Percentiles rank a stretch among this genome's conserved stretches.
Evolutionary conservation across 2,113 vertebrate species (phyloP).

Genomic region (Numida meleagris): DNA sequence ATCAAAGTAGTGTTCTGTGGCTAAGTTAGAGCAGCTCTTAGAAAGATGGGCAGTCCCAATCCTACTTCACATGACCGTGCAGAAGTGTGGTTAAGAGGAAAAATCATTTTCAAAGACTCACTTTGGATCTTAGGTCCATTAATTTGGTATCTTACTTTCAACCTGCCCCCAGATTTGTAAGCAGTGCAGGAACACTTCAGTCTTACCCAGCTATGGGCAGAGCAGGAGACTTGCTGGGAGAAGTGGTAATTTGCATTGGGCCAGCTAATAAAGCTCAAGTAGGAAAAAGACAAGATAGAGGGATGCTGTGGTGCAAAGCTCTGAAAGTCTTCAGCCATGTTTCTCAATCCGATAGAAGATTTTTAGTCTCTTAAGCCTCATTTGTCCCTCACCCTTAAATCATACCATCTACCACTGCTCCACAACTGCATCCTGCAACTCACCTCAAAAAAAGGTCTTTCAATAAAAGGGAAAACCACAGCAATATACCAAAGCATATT

Average conservation of each 20-base stretch:
- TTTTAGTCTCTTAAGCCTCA: background rate
- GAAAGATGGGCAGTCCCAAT: background rate
- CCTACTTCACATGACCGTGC: background rate
- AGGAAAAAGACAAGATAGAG: background rate
- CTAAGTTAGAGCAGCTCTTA: background rate
- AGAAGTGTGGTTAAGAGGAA: background rate
- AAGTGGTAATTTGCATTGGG: background rate
- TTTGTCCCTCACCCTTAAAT: background rate
- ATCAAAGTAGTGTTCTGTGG: conserved; percentile 9
- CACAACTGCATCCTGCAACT: background rate
- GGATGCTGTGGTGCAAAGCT: background rate
- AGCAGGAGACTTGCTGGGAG: background rate
- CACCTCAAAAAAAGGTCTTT: background rate
- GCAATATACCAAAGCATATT: background rate
- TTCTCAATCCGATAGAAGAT: background rate
- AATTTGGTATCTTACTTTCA: background rate
- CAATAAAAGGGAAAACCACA: background rate
- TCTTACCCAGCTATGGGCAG: background rate
- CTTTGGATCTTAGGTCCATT: background rate
- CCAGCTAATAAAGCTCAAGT: background rate
- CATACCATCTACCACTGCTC: background rate
- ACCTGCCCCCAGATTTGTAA: background rate
- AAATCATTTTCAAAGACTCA: background rate
- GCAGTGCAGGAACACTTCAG: background rate
- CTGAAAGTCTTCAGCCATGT: background rate